These are phyloP conservation scores for Sylvia borin DNA, from an alignment of 2,797 vertebrate species.

Conservation along the genomic window DNA sequence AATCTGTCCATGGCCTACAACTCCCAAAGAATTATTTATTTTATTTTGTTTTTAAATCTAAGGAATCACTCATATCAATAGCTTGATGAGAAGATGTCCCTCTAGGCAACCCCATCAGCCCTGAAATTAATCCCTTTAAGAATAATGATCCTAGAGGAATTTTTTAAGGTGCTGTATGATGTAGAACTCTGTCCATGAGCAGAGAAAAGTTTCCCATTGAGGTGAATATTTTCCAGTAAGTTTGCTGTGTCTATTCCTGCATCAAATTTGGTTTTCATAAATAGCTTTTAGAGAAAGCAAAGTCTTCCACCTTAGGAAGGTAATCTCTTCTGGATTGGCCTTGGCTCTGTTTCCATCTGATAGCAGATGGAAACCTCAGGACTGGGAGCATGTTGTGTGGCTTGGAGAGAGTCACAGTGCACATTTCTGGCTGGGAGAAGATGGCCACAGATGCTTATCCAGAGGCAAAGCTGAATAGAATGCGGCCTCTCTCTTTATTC, in stretches of 20 bases:
- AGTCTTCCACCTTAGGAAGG: background rate
- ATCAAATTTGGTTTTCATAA: background rate
- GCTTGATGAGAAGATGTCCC: background rate
- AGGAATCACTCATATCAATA: background rate
- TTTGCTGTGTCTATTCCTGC: background rate
- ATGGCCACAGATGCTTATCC: constrained; percentile 37
- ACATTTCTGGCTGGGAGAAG: background rate
- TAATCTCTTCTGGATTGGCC: background rate
- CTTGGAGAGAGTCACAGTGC: background rate
- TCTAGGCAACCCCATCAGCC: background rate
- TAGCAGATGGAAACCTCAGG: background rate
- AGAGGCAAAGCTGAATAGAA: constrained; percentile 12
- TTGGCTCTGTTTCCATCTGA: background rate
- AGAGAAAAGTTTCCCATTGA: background rate
- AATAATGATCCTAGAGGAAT: background rate
- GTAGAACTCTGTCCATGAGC: background rate
- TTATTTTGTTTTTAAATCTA: background rate
- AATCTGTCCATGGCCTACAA: background rate
- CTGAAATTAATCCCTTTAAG: background rate
- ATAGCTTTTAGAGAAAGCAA: background rate
- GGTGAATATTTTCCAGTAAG: background rate
- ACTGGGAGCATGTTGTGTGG: background rate
- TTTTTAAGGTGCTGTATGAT: background rate
- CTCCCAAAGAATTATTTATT: background rate
- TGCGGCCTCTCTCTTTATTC: background rate